phyloP scores from a whole-genome alignment of 2,113 vertebrate species.

The Spheniscus mendiculus region DNA sequence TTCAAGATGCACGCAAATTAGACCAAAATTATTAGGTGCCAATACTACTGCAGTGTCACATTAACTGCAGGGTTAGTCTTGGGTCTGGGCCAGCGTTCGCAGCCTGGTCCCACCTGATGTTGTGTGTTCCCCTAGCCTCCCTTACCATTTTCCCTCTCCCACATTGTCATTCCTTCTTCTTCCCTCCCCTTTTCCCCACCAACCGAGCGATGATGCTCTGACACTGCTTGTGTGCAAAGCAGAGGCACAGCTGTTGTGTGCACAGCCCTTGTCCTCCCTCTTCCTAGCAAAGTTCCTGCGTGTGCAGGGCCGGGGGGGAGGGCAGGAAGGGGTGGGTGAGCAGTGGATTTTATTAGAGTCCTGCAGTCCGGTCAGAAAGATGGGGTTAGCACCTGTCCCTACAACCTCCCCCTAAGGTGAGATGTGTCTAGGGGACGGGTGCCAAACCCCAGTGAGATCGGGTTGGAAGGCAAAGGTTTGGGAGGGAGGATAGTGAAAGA shows the following conservation, averaged over 20 bases:
- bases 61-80: neutral
- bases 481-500: rapidly evolving
- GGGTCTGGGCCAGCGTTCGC: rapidly evolving
- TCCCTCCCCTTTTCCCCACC: neutral
- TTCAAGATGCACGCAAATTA: neutral
- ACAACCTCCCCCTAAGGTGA: neutral
- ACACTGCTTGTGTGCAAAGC: too few relatives aligned
- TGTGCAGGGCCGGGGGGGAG: too few relatives aligned
- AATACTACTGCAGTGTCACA: neutral
- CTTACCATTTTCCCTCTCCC: neutral
- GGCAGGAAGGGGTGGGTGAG: neutral
- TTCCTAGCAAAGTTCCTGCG: neutral
- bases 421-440: neutral
- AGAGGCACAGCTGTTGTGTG: neutral
- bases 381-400: neutral
- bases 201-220: rapidly evolving
- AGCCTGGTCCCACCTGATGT: rapidly evolving
- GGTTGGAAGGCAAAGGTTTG: neutral
- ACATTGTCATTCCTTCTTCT: neutral
- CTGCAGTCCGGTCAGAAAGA: neutral
- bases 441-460: neutral
- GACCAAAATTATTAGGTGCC: neutral
- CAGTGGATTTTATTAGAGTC: neutral
- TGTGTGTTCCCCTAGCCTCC: neutral
- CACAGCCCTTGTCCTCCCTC: neutral